Conservation (phyloP, 30 jellyfish, hydroid and myxozoan species). For the Turritopsis dohrnii region DNA sequence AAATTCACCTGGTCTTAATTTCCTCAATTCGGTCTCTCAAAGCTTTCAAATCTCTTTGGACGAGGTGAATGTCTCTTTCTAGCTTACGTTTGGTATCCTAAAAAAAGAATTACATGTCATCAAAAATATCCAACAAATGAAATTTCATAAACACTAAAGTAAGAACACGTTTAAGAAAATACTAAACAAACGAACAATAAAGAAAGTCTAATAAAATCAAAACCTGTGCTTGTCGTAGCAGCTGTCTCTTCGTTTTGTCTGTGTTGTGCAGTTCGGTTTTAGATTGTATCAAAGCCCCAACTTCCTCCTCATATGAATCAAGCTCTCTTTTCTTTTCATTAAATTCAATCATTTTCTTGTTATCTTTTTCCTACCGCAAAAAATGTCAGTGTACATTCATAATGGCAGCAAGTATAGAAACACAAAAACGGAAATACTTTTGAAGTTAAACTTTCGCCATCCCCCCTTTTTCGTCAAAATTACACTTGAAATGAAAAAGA, state of each 20-base stretch:
- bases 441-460: too few relatives aligned
- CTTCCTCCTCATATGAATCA: slow-evolving; percentile 27
- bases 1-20: slow-evolving; percentile 34
- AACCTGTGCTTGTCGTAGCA: slow-evolving; percentile 44
- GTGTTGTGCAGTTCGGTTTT: slow-evolving; percentile 30
- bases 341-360: slow-evolving; percentile 10
- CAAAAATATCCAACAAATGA: too few relatives aligned
- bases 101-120: neutral
- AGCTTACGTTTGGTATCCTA: neutral
- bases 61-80: slow-evolving; percentile 18
- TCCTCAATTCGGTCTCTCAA: slow-evolving; percentile 58
- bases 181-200: too few relatives aligned
- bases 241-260: slow-evolving; percentile 37
- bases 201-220: too few relatives aligned
- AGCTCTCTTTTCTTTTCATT: slow-evolving; percentile 28
- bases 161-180: too few relatives aligned
- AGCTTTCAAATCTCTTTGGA: slow-evolving; percentile 41
- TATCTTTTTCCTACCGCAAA: slow-evolving; percentile 26
- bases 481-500: neutral
- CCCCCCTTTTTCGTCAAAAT: too few relatives aligned
- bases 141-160: too few relatives aligned
- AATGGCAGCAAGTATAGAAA: too few relatives aligned
- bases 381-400: too few relatives aligned
- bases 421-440: too few relatives aligned
- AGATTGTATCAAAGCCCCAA: slow-evolving; percentile 28